Conservation (phyloP, 1,140 invertebrate species). For the Himalopsyche phryganea region DNA sequence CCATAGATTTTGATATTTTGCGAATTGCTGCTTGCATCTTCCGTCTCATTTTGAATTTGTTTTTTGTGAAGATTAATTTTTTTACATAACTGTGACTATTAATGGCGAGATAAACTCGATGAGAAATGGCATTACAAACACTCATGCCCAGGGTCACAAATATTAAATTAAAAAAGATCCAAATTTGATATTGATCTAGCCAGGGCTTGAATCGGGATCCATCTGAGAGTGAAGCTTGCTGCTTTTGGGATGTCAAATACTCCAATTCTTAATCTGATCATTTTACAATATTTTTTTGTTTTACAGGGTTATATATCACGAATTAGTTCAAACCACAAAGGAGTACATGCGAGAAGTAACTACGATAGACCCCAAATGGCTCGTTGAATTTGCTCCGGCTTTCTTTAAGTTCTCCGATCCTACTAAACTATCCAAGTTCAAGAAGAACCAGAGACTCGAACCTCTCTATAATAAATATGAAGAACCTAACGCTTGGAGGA, state of each 20-base stretch:
- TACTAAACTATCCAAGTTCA: slow-evolving; percentile 97
- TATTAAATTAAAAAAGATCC: too few species aligned
- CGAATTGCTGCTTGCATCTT: not conserved
- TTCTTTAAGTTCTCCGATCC: slow-evolving; percentile 99
- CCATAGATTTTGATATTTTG: not conserved
- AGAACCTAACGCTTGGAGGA: slow-evolving; percentile 98
- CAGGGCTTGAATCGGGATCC: too few species aligned
- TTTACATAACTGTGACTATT: too few species aligned
- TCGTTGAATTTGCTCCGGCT: slow-evolving; percentile 98
- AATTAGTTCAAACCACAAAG: slow-evolving; percentile 97
- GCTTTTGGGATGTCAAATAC: too few species aligned
- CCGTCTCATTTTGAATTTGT: too few species aligned
- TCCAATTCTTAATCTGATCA: too few species aligned
- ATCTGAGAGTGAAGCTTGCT: too few species aligned
- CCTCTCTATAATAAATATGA: slow-evolving; percentile 99
- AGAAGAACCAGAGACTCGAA: slow-evolving; percentile 98
- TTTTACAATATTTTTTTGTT: slow-evolving; percentile 5
- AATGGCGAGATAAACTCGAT: too few species aligned
- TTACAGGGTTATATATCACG: slow-evolving; percentile 94
- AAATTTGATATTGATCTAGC: too few species aligned
- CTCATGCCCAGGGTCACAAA: too few species aligned
- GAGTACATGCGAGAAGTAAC: slow-evolving; percentile 99
- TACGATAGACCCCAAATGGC: slow-evolving; percentile 98
- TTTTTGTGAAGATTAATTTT: too few species aligned
- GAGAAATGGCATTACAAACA: too few species aligned